Evolutionary conservation across 2,113 vertebrate genomes (phyloP).

Genomic region (Apus apus): DNA sequence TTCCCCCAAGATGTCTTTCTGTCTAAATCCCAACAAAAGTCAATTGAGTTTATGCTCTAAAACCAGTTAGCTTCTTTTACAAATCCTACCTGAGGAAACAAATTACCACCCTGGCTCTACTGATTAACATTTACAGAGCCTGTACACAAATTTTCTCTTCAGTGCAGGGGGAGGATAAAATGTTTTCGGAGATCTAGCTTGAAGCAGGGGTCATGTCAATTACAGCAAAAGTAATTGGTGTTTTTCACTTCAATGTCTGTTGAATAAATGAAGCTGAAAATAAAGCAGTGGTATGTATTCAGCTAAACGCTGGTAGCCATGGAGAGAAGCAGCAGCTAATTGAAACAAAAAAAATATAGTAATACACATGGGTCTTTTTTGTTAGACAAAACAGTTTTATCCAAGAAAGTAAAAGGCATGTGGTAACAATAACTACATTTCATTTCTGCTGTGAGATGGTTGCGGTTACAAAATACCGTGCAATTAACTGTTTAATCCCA

Average conservation of each 20-base stretch:
- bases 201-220: background rate
- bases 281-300: background rate
- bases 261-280: background rate
- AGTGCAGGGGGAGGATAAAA: background rate
- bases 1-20: background rate
- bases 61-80: background rate
- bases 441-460: background rate
- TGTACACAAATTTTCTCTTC: background rate
- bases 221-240: background rate
- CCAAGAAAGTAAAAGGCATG: background rate
- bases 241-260: background rate
- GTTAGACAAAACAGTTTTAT: background rate
- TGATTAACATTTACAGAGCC: background rate
- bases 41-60: background rate
- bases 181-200: background rate
- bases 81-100: background rate
- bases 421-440: background rate
- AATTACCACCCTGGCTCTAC: background rate
- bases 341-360: background rate
- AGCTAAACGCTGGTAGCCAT: slow-evolving; percentile 1
- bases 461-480: background rate
- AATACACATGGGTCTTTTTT: background rate
- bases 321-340: slow-evolving; percentile 21
- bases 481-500: background rate
- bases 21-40: background rate